Conservation (phyloP, 2,888 invertebrate genomes). For the Mythimna vitellina region DNA sequence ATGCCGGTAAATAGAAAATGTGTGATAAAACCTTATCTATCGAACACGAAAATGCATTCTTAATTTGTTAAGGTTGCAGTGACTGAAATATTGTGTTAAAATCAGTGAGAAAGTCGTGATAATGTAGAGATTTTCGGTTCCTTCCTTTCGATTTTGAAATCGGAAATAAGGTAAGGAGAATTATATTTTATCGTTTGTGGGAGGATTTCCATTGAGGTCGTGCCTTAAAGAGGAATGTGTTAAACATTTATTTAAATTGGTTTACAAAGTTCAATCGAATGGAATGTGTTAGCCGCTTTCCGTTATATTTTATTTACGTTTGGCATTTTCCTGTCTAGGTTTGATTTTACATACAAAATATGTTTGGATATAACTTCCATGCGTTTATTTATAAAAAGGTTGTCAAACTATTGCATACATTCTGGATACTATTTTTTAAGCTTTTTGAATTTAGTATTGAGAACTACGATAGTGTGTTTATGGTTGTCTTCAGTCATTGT, state of each 20-base stretch:
- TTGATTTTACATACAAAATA: constrained; percentile 17
- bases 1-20: constrained; percentile 65
- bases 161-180: constrained; percentile 62
- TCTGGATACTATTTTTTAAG: not conserved
- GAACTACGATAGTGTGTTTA: not conserved
- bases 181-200: constrained; percentile 52
- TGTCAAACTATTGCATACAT: not conserved
- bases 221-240: constrained; percentile 42
- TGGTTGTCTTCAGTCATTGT: too few relatives aligned
- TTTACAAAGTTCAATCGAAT: constrained; percentile 31
- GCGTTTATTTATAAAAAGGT: not conserved
- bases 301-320: constrained; percentile 36
- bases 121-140: constrained; percentile 32
- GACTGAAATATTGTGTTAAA: constrained; percentile 33
- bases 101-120: constrained; percentile 50
- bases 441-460: not conserved
- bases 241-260: constrained; percentile 49
- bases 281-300: constrained; percentile 31
- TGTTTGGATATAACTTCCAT: not conserved
- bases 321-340: constrained; percentile 16
- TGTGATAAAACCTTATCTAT: constrained; percentile 47
- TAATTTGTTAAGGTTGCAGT: constrained; percentile 31
- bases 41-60: constrained; percentile 31
- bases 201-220: constrained; percentile 40
- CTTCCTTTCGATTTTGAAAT: constrained; percentile 47